phyloP scores from a whole-genome alignment of 2,113 vertebrate species.

The Ancistrus triradiatus region DNA sequence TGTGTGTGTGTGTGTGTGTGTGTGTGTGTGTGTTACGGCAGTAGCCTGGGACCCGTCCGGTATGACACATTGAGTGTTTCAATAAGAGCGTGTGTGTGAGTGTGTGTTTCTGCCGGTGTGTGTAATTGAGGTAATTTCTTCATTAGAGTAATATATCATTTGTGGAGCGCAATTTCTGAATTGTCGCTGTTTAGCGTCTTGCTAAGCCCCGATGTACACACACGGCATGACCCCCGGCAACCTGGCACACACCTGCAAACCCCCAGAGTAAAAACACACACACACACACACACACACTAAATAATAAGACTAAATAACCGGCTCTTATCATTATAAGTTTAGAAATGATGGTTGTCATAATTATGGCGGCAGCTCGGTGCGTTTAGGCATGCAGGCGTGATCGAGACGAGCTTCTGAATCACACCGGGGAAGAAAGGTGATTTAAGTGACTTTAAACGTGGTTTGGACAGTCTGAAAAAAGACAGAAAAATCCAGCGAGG shows the following conservation, averaged over 20 bases:
- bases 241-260: conserved; percentile 27
- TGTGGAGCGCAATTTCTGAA: conserved; percentile 35
- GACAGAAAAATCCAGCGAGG: too few species aligned
- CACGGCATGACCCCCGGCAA: conserved; percentile 25
- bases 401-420: too few species aligned
- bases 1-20: conserved; percentile 20
- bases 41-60: conserved; percentile 1
- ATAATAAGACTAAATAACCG: too few species aligned
- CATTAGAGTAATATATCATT: conserved; percentile 50
- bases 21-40: conserved; percentile 11
- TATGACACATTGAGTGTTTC: conserved; percentile 25
- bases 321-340: too few species aligned
- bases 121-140: conserved; percentile 50
- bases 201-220: conserved; percentile 14
- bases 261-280: conserved; percentile 7
- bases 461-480: too few species aligned
- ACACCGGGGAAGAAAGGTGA: too few species aligned
- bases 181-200: conserved; percentile 45
- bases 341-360: too few species aligned
- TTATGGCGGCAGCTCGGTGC: too few species aligned
- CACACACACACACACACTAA: conserved; percentile 28
- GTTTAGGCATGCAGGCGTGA: too few species aligned
- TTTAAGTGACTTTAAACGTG: too few species aligned
- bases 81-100: conserved; percentile 23
- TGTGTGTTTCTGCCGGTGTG: conserved; percentile 31